Percentiles rank a stretch among this genome's conserved stretches.
Evolutionary conservation across 2,797 vertebrate species (phyloP).

Genomic region (Choloepus didactylus): DNA sequence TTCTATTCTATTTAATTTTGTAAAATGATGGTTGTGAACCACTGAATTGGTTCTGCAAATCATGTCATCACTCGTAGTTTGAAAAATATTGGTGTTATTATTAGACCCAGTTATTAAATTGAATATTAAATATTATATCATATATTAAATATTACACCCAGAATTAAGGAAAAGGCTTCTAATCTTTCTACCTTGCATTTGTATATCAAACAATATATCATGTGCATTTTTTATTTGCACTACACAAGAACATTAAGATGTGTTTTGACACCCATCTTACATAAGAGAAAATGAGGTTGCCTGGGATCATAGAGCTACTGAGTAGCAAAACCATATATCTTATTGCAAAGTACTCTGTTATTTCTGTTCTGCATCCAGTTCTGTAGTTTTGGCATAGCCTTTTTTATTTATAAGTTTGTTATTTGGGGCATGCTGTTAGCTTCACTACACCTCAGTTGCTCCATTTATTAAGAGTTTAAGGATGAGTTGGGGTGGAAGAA

Average conservation of each 20-base stretch:
- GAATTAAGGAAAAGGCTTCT: neutral
- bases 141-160: neutral
- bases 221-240: constrained; percentile 5
- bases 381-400: neutral
- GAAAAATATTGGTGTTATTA: constrained; percentile 1
- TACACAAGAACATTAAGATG: neutral
- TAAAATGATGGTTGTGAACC: neutral
- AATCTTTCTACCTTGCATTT: constrained; percentile 21
- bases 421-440: neutral
- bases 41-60: neutral
- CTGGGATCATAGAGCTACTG: neutral
- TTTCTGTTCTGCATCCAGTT: constrained; percentile 16
- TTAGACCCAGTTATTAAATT: too few species aligned
- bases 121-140: neutral
- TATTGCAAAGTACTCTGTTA: neutral
- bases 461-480: neutral
- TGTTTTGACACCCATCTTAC: neutral
- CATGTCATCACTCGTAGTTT: neutral
- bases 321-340: neutral
- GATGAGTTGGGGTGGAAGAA: neutral
- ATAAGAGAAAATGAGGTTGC: neutral
- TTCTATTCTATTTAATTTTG: neutral
- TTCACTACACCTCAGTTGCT: neutral
- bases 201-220: neutral
- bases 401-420: neutral